These are phyloP conservation scores for Thecocarcelia acutangulata DNA, from an alignment of 2,888 invertebrate species.

Conservation along the genomic window DNA sequence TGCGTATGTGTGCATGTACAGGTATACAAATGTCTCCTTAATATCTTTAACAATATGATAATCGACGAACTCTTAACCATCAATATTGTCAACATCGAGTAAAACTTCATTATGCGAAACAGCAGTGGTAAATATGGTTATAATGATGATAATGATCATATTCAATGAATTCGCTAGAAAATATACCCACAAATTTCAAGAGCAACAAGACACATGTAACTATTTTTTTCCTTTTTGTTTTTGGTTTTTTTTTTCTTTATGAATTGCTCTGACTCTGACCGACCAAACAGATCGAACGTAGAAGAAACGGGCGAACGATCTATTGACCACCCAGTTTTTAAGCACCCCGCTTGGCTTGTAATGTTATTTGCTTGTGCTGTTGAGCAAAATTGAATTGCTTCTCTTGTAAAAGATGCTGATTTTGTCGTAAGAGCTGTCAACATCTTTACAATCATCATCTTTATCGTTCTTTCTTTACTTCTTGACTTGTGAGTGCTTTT, in stretches of 20 bases:
- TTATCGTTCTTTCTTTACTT: conserved; percentile 51
- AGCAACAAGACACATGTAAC: conserved; percentile 52
- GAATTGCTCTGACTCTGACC: conserved; percentile 46
- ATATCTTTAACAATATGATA: conserved; percentile 22
- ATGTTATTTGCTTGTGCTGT: conserved; percentile 51
- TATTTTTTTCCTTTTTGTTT: conserved; percentile 43
- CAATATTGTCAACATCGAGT: conserved; percentile 43
- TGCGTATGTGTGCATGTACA: no score
- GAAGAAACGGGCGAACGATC: conserved; percentile 32
- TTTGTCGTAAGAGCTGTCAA: conserved; percentile 69
- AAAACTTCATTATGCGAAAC: conserved; percentile 34
- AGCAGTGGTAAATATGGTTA: conserved; percentile 24
- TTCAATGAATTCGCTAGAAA: not conserved
- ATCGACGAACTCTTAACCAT: conserved; percentile 37
- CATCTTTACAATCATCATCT: conserved; percentile 63
- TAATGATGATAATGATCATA: conserved; percentile 16
- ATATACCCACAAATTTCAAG: conserved; percentile 25
- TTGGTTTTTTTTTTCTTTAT: no score
- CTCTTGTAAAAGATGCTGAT: conserved; percentile 50
- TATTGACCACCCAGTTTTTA: conserved; percentile 68
- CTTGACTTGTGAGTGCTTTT: not conserved
- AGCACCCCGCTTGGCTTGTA: conserved; percentile 66
- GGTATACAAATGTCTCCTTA: conserved; percentile 5
- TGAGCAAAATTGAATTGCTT: conserved; percentile 40
- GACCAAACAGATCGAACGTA: not conserved